A percentile compares a stretch with the other conserved stretches of the same genome.
Evolutionary conservation across 2,888 invertebrate genomes (phyloP).

Genomic region (Noctua janthe): DNA sequence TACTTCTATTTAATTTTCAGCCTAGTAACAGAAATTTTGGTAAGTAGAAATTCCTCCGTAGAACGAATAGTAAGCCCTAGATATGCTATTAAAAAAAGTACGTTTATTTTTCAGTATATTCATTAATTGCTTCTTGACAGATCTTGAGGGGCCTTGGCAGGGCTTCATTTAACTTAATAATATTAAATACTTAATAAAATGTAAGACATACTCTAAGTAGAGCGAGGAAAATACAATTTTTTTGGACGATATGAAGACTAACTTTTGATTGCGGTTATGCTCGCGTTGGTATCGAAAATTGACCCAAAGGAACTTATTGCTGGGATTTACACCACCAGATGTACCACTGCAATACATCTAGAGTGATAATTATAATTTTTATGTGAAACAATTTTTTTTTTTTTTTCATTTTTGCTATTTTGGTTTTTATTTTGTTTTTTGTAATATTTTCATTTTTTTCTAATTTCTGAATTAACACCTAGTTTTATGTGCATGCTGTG

Average conservation of each 20-base stretch:
- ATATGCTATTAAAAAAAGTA: no score
- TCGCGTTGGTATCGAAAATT: not conserved
- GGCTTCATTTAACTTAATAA: slow-evolving; percentile 7
- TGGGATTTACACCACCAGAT: no score
- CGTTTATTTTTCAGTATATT: slow-evolving; percentile 1
- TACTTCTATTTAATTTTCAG: not conserved
- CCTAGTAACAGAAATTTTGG: not conserved
- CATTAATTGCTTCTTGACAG: slow-evolving; percentile 7
- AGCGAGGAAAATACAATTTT: not conserved
- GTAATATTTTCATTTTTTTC: no score
- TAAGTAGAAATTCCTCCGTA: not conserved
- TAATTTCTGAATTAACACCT: no score
- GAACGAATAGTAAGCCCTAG: no score
- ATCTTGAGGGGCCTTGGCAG: not conserved
- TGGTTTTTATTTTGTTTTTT: no score
- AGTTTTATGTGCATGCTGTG: no score
- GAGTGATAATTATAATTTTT: no score
- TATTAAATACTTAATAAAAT: slow-evolving; percentile 24
- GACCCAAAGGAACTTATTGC: no score
- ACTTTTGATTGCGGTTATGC: not conserved
- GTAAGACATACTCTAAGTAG: not conserved
- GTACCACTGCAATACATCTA: no score
- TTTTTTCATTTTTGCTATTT: no score
- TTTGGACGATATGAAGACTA: not conserved
- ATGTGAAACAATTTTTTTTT: no score